Evolutionary conservation across 2,113 vertebrate genomes (phyloP).

Genomic region (Osmerus mordax): DNA sequence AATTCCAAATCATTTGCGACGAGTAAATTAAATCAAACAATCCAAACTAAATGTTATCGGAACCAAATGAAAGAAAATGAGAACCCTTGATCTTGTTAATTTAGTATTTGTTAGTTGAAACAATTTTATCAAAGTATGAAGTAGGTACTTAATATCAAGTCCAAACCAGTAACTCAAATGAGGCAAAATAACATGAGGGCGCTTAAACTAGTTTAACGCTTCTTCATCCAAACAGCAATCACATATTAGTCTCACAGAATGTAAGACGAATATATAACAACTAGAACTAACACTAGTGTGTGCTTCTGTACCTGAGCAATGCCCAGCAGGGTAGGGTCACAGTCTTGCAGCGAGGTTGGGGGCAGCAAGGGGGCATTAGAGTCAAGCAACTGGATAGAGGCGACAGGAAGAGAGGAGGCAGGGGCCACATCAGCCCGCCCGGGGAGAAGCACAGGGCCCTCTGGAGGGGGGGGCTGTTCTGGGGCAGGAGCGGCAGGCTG

Average conservation of each 20-base stretch:
- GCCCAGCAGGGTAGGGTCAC: slow-evolving; percentile 70
- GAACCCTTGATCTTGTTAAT: slow-evolving; percentile 13
- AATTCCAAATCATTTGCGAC: slow-evolving; percentile 23
- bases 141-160: slow-evolving; percentile 29
- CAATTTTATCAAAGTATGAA: slow-evolving; percentile 21
- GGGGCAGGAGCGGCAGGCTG: slow-evolving; percentile 51
- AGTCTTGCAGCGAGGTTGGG: slow-evolving; percentile 70
- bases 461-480: slow-evolving; percentile 57
- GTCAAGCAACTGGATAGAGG: slow-evolving; percentile 63
- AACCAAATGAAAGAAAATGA: slow-evolving; percentile 20
- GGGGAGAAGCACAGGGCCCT: slow-evolving; percentile 54
- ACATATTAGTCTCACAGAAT: no score
- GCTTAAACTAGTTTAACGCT: no score
- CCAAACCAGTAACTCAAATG: slow-evolving; percentile 9
- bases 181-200: slow-evolving; percentile 2
- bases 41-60: neutral
- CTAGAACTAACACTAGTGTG: neutral
- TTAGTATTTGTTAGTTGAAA: slow-evolving; percentile 33
- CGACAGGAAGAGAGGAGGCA: slow-evolving; percentile 60
- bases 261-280: no score
- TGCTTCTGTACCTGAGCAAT: slow-evolving; percentile 72
- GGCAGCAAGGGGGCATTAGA: slow-evolving; percentile 67
- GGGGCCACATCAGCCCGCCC: slow-evolving; percentile 54
- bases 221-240: no score
- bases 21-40: slow-evolving; percentile 14